Evolutionary conservation across 2,797 vertebrate species (phyloP).

Genomic region (Pangasius djambal): DNA sequence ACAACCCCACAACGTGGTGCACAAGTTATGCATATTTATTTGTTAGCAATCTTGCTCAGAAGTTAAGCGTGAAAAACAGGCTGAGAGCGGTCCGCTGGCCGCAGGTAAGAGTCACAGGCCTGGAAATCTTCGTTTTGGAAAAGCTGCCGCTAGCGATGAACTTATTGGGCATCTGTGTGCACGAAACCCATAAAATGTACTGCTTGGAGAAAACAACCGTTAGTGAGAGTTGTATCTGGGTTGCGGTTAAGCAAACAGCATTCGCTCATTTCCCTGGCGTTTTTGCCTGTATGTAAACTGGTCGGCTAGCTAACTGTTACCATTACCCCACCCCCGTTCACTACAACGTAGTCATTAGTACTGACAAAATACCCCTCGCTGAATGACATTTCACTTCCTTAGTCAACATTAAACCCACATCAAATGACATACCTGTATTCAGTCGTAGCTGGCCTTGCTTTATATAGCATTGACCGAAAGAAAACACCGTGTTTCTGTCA

Average conservation of each 20-base stretch:
- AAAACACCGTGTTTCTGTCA: slow-evolving; percentile 68
- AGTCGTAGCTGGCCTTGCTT: slow-evolving; percentile 72
- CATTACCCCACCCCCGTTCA: slow-evolving; percentile 72
- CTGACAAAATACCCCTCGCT: not conserved
- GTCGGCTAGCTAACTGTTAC: slow-evolving; percentile 49
- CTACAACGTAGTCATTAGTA: slow-evolving; percentile 23
- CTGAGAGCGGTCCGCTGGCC: not conserved
- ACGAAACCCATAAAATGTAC: not conserved
- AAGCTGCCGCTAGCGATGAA: not conserved
- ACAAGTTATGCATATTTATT: not conserved
- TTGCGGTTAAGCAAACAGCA: not conserved
- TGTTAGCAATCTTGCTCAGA: too few relatives aligned
- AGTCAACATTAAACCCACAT: not conserved
- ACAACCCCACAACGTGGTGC: not conserved
- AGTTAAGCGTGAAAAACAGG: not conserved
- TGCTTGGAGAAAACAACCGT: too few relatives aligned
- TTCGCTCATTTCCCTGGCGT: slow-evolving; percentile 18
- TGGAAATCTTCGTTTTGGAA: not conserved
- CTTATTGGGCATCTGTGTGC: not conserved
- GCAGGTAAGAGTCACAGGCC: slow-evolving; percentile 19
- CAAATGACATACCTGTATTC: slow-evolving; percentile 70
- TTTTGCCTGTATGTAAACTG: slow-evolving; percentile 54
- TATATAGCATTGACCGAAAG: slow-evolving; percentile 81
- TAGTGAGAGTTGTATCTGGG: not conserved
- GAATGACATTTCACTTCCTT: not conserved